These are phyloP conservation scores for Todiramphus saurophagus DNA, from an alignment of 2,113 vertebrate genomes.

Conservation along the genomic window DNA sequence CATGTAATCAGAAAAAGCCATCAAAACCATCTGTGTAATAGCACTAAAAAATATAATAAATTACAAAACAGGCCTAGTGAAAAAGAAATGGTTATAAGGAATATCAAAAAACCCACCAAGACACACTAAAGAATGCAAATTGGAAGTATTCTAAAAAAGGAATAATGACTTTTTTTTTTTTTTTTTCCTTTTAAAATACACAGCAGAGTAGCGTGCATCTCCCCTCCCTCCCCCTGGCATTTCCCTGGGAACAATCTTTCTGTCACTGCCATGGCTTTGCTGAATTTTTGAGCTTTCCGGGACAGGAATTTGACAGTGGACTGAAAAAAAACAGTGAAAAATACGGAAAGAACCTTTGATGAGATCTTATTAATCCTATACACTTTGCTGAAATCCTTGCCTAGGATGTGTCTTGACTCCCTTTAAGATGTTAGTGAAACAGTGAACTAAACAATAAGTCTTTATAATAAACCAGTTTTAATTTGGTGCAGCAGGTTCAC, in stretches of 20 bases:
- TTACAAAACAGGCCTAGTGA: neutral
- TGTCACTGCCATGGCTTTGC: neutral
- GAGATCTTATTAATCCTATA: neutral
- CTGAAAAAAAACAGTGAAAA: neutral
- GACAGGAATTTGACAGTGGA: neutral
- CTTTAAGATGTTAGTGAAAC: neutral
- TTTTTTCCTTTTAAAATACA: neutral
- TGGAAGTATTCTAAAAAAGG: neutral
- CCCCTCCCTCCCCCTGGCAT: neutral
- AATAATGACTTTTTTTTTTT: neutral
- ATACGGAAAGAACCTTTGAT: neutral
- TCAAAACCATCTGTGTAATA: neutral
- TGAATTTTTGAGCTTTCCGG: neutral
- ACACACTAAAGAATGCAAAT: neutral
- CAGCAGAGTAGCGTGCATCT: neutral
- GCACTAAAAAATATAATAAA: neutral
- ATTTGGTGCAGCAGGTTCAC: neutral
- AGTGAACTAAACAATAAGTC: neutral
- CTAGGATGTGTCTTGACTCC: neutral
- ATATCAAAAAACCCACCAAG: neutral
- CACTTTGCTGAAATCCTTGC: neutral
- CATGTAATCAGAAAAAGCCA: neutral
- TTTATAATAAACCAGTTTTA: neutral
- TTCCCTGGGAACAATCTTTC: neutral
- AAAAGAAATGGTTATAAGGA: neutral